Evolutionary conservation across 1,140 invertebrate genomes (phyloP).

Genomic region (Chymomyza costata): DNA sequence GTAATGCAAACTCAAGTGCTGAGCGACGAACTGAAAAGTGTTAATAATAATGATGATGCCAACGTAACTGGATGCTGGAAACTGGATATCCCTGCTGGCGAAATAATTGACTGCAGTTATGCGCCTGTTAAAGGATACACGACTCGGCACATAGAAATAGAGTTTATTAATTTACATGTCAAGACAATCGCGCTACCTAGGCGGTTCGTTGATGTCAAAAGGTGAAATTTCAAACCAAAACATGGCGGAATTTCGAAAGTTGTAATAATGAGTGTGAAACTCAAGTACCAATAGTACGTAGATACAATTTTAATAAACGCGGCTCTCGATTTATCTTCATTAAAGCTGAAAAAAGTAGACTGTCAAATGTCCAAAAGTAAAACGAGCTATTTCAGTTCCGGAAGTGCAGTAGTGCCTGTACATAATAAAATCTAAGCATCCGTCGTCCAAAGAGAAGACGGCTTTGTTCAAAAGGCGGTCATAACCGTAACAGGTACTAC

Average conservation of each 20-base stretch:
- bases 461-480: constrained; percentile 28
- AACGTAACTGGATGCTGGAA: constrained; percentile 48
- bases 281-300: background rate
- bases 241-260: constrained; percentile 12
- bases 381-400: constrained; percentile 31
- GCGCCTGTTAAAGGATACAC: constrained; percentile 39
- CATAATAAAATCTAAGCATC: constrained; percentile 8
- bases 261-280: background rate
- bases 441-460: constrained; percentile 16
- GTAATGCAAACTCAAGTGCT: constrained; percentile 53
- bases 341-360: constrained; percentile 22
- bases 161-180: constrained; percentile 74
- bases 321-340: constrained; percentile 57
- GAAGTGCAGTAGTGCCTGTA: constrained; percentile 52
- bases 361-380: background rate
- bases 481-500: constrained; percentile 1
- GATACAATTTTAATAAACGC: constrained; percentile 23
- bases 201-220: constrained; percentile 51
- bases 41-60: constrained; percentile 58
- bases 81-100: constrained; percentile 52
- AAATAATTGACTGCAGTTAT: constrained; percentile 61
- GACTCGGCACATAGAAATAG: constrained; percentile 6
- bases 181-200: constrained; percentile 16
- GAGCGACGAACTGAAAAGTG: constrained; percentile 44
- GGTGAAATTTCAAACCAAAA: constrained; percentile 74